Base-by-base conservation (phyloP, 2,888 invertebrate genomes). In the Caenorhabditis sp. region DNA sequence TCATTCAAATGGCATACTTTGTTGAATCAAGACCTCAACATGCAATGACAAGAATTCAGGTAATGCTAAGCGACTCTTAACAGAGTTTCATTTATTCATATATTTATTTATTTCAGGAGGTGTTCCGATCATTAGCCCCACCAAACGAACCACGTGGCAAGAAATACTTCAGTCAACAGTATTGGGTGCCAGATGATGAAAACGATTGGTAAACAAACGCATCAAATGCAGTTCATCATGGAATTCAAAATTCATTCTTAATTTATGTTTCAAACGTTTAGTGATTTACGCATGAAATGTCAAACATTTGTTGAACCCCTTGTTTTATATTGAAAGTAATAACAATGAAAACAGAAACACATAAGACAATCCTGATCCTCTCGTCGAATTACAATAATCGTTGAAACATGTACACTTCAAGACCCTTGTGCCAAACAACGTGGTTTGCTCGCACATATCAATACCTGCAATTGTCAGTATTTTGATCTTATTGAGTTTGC, bases 371-470 rank as follows among this genome's bases (percentile, higher is more conserved):
- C 8, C 21, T 10, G 53, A 21, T 21, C 43, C 14, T 64, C 31
- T 43, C 17, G 49, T 20, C 69, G 66, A 60, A 65, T 85, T 85
- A 67, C 85, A 85, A 69, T 81, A 85, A 59, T 85, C 85, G 57
- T 80, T 82, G 68, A 84, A 85, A 65, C 85, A 85, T 59, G 83
- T 84, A 63, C 83, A 83, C 20, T 81, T 70, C 23, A 84, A 70
- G 56, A 86, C 74, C 36, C 86, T 71, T 21, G 76, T 71, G 10
- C 86, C 87, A 21, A 85, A 74, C 23, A 86, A 65, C 0, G 80
- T 62, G 1, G 81, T 72, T 61, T 86, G 86, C 61, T 84, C 81
- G 62, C 86, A 86, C 68, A 85, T 82, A 56, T 85, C 85, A 17
- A 84, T 84, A 0, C 83, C 80, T 80, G 71, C 49, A 73, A 67